Base-by-base conservation (phyloP, 2,797 vertebrate genomes). In the Diplodus sargus region DNA sequence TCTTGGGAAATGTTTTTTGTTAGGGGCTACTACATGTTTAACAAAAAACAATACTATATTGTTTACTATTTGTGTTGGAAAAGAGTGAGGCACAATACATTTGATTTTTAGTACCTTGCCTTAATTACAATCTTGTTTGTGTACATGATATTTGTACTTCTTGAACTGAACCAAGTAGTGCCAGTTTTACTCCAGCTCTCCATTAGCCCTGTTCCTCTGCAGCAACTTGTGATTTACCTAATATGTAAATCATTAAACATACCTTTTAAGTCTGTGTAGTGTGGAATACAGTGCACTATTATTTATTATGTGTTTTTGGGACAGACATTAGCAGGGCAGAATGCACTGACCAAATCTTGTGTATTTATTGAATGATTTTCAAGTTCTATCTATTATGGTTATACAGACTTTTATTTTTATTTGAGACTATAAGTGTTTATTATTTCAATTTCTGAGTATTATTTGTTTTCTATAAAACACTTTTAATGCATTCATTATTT, bases 401-500 rank as follows among this genome's bases (percentile, higher is more conserved):
- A 28, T 47, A 17, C 17, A 43, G 4, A 51, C 23, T 30, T 49
- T 42, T n/a, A 2, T 28, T 12, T 42, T 47, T 65, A 18, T 64
- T 53, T 53, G 8, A 60, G 16, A 52, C 39, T 11, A 43, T 43
- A 1, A 14, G 0, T 34, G 49, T 77, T 52, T 30, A 8, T 78
- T 65, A 7, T 70, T 72, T n/a, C 4, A 16, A 22, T 48, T 25
- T 43, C 45, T 53, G 34, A 42, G 14, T 62, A 9, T 74, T 15
- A 34, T 17, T n/a, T 52, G 5, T 78, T 80, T 51, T 61, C 4
- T 87, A 60, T 78, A 30, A 62, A 77, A 53, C 0, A 20, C 4
- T 49, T 57, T 63, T 5, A 67, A 45, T 70, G 28, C n/a, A 23
- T 51, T 59, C 12, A 18, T 71, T 91, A 87, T 90, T 89, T 90